phyloP scores from a whole-genome alignment of 1,140 invertebrate genomes.

The Dermatophagoides farinae region DNA sequence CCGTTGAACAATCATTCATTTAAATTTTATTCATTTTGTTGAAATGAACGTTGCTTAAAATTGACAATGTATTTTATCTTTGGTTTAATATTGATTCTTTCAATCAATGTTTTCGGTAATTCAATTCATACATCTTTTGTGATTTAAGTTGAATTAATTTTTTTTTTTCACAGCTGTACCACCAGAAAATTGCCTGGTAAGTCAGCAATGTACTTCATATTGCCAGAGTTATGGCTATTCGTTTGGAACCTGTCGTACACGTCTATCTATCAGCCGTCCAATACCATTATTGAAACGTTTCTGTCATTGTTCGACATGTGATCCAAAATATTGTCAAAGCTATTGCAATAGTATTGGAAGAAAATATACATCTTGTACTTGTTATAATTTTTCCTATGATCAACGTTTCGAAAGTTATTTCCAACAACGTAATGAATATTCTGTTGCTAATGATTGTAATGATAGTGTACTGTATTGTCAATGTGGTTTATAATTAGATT shows the following conservation, averaged over 20 bases:
- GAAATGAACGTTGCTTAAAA: too few species aligned
- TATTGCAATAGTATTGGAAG: background rate
- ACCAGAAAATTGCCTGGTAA: background rate
- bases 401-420: background rate
- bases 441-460: background rate
- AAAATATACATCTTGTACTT: background rate
- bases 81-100: background rate
- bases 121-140: too few species aligned
- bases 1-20: too few species aligned
- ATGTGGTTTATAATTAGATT: background rate
- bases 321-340: background rate
- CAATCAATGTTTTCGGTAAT: too few species aligned
- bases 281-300: background rate
- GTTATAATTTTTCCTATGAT: background rate
- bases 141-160: too few species aligned
- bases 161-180: background rate
- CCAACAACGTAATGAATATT: background rate
- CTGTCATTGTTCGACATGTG: background rate
- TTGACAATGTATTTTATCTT: background rate
- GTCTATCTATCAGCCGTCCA: background rate
- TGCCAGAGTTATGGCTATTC: constrained; percentile 4
- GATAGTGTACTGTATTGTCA: constrained; percentile 2
- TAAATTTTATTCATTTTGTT: background rate
- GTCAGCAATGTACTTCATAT: constrained; percentile 1
- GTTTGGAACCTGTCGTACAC: background rate